These are phyloP conservation scores for Hydrotaea cyrtoneurina DNA, from an alignment of 2,888 invertebrate species.

Conservation along the genomic window DNA sequence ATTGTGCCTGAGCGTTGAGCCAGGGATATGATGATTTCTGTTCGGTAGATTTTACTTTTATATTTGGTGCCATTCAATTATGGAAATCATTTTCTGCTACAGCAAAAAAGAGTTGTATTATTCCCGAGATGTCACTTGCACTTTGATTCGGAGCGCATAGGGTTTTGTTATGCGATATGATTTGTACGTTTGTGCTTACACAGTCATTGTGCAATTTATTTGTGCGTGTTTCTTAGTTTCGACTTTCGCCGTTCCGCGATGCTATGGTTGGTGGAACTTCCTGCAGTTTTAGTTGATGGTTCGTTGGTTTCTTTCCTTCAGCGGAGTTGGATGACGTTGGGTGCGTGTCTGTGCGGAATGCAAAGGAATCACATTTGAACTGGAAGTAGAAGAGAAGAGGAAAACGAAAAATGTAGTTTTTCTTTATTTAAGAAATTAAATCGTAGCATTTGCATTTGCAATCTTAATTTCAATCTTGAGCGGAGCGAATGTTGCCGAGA, in stretches of 20 bases:
- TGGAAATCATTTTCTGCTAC: slow-evolving; percentile 11
- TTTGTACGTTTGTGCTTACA: slow-evolving; percentile 17
- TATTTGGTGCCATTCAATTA: slow-evolving; percentile 15
- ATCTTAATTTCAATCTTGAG: slow-evolving; percentile 38
- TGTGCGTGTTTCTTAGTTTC: neutral
- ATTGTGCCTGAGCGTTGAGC: neutral
- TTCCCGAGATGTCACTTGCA: slow-evolving; percentile 37
- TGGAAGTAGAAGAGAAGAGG: slow-evolving; percentile 47
- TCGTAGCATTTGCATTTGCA: slow-evolving; percentile 53
- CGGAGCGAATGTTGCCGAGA: slow-evolving; percentile 7
- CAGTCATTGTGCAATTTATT: neutral
- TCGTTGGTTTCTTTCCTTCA: slow-evolving; percentile 52
- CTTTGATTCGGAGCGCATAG: slow-evolving; percentile 17
- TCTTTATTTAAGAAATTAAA: slow-evolving; percentile 44
- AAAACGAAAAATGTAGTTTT: slow-evolving; percentile 31
- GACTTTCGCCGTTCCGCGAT: neutral
- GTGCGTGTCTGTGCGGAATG: neutral
- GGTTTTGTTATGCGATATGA: slow-evolving; percentile 11
- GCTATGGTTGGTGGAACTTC: slow-evolving; percentile 24
- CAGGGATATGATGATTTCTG: slow-evolving; percentile 32
- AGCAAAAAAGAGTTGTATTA: neutral
- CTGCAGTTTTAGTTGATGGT: slow-evolving; percentile 22
- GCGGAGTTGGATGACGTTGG: slow-evolving; percentile 9
- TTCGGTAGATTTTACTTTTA: slow-evolving; percentile 11
- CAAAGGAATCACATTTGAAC: slow-evolving; percentile 29